phyloP scores from a whole-genome alignment of 2,113 vertebrate species.

The Amphiprion ocellaris region DNA sequence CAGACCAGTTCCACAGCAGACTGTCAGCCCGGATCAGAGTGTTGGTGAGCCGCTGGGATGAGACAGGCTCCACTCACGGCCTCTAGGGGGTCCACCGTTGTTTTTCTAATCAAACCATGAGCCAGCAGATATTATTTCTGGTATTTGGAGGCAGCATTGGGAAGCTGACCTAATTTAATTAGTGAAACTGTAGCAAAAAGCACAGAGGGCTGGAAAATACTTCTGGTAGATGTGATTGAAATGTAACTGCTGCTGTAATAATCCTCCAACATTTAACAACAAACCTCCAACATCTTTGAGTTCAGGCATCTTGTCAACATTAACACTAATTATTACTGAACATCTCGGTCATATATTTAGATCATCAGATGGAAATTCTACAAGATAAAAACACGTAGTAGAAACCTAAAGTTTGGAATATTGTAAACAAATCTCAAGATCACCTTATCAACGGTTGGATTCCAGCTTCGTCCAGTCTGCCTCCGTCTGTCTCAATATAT shows the following conservation, averaged over 20 bases:
- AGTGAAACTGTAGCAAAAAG: slow-evolving; percentile 18
- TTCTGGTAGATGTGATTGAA: neutral
- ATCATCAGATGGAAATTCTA: neutral
- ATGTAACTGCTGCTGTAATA: neutral
- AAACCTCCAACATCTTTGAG: neutral
- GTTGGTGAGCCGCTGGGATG: slow-evolving; percentile 28
- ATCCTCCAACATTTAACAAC: no score
- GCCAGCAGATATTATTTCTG: slow-evolving; percentile 46
- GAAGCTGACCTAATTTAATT: slow-evolving; percentile 35
- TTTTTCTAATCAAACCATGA: slow-evolving; percentile 41
- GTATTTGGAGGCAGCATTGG: slow-evolving; percentile 21
- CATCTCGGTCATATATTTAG: neutral
- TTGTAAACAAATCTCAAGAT: slow-evolving; percentile 9
- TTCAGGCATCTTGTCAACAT: neutral
- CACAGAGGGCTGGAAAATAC: neutral
- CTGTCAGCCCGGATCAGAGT: slow-evolving; percentile 53
- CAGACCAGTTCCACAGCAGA: slow-evolving; percentile 18
- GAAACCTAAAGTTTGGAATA: neutral
- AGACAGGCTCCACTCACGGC: slow-evolving; percentile 35
- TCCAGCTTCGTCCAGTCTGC: slow-evolving; percentile 1
- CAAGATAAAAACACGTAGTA: neutral
- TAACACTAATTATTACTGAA: neutral
- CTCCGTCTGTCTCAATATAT: slow-evolving; percentile 1
- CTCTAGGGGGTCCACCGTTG: slow-evolving; percentile 32
- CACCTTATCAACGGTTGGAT: neutral